Conservation (phyloP, 2,797 vertebrate genomes). For the Myotis findleyi region DNA sequence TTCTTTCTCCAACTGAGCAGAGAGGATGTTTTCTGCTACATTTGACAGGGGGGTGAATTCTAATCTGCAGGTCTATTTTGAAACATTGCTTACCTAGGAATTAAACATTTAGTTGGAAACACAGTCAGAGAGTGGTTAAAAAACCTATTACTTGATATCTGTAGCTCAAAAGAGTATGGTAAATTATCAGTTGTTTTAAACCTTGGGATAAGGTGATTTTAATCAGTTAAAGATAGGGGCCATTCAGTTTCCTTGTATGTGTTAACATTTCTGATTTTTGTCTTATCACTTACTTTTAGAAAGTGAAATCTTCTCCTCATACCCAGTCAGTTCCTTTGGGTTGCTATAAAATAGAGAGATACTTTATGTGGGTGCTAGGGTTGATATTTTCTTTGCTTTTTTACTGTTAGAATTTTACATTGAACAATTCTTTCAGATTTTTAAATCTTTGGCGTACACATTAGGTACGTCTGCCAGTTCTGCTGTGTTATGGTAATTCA, state of each 20-base stretch:
- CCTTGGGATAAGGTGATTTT: neutral
- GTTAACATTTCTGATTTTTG: conserved; percentile 27
- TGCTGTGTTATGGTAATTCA: conserved; percentile 60
- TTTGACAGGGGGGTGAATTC: conserved; percentile 59
- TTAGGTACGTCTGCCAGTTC: conserved; percentile 56
- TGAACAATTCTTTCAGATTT: conserved; percentile 41
- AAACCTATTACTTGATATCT: neutral
- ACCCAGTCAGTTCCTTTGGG: conserved; percentile 41
- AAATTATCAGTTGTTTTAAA: conserved; percentile 8
- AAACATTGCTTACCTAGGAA: conserved; percentile 50
- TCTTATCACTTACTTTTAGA: neutral
- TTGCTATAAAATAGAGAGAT: neutral
- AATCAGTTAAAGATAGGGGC: neutral
- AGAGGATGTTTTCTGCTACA: conserved; percentile 55
- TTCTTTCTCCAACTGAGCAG: neutral
- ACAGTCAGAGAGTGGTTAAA: neutral
- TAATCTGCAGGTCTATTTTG: conserved; percentile 65
- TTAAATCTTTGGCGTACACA: conserved; percentile 18
- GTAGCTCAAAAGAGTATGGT: conserved; percentile 6
- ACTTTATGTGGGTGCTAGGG: neutral
- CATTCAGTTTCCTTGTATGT: neutral
- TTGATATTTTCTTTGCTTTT: neutral
- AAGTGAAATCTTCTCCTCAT: neutral
- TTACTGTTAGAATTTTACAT: conserved; percentile 67
- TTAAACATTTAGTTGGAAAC: conserved; percentile 59